These are phyloP conservation scores for Aix galericulata DNA, from an alignment of 2,113 vertebrate genomes.

Conservation along the genomic window DNA sequence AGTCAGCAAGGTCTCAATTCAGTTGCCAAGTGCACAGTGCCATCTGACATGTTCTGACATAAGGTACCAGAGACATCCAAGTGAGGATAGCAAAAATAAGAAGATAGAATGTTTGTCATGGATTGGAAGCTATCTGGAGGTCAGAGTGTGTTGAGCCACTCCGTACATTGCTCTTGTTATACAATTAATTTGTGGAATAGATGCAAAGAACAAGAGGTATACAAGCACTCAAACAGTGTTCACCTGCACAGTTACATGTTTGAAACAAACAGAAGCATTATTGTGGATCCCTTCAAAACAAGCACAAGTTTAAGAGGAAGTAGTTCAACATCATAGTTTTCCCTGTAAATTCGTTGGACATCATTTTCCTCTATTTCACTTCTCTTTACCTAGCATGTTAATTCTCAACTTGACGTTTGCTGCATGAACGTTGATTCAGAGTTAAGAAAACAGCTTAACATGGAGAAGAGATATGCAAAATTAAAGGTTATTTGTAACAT, in stretches of 20 bases:
- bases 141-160: background rate
- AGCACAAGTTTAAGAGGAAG: background rate
- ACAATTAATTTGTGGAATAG: background rate
- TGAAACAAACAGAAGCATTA: background rate
- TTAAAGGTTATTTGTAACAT: conserved; percentile 72
- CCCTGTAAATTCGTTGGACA: background rate
- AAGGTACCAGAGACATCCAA: background rate
- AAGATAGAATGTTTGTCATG: background rate
- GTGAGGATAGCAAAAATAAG: background rate
- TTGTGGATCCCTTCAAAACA: background rate
- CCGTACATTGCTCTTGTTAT: background rate
- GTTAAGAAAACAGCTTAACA: conserved; percentile 69
- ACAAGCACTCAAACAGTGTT: background rate
- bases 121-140: background rate
- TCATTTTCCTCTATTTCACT: conserved; percentile 7
- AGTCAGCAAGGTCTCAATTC: background rate
- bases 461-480: conserved; percentile 62
- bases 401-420: conserved; percentile 72
- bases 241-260: background rate
- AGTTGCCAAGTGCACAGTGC: background rate
- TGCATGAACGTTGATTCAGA: conserved; percentile 69
- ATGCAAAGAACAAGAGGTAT: background rate
- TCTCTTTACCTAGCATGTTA: conserved; percentile 62
- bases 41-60: background rate
- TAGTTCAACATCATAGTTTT: background rate